A percentile compares a stretch with the other conserved stretches of the same genome.
Evolutionary conservation across 2,888 invertebrate species (phyloP).

Genomic region (Agapetus fuscipes): DNA sequence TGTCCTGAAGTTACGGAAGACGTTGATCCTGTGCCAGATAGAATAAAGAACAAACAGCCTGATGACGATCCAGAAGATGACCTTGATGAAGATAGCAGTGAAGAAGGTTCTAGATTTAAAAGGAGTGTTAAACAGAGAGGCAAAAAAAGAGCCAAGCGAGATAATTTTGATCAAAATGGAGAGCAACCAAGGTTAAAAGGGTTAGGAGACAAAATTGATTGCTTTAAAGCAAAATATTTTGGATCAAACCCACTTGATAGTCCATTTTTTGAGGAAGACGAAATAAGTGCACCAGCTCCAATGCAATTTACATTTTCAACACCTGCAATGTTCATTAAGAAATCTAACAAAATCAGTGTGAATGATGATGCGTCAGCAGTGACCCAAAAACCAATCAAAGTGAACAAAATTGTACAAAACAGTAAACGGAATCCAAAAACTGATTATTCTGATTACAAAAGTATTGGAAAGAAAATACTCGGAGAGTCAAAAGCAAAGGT

Average conservation of each 20-base stretch:
- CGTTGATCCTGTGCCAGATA: constrained; percentile 46
- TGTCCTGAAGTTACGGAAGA: constrained; percentile 47
- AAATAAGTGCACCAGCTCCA: constrained; percentile 40
- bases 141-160: constrained; percentile 23
- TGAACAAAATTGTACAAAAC: too few relatives aligned
- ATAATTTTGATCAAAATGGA: constrained; percentile 28
- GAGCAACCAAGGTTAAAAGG: constrained; percentile 46
- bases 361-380: too few relatives aligned
- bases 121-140: neutral
- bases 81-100: constrained; percentile 25
- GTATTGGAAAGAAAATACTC: too few relatives aligned
- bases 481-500: neutral
- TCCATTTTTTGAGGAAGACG: constrained; percentile 56
- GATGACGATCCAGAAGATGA: constrained; percentile 28
- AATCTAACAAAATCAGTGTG: neutral
- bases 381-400: too few relatives aligned
- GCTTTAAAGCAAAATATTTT: constrained; percentile 65
- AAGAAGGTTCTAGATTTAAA: constrained; percentile 22
- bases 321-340: neutral
- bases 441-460: neutral
- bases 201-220: constrained; percentile 64
- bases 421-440: neutral
- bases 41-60: constrained; percentile 27
- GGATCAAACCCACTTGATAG: constrained; percentile 66
- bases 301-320: constrained; percentile 25